Base-by-base conservation (phyloP, 2,113 vertebrate genomes). In the Stercorarius parasiticus region DNA sequence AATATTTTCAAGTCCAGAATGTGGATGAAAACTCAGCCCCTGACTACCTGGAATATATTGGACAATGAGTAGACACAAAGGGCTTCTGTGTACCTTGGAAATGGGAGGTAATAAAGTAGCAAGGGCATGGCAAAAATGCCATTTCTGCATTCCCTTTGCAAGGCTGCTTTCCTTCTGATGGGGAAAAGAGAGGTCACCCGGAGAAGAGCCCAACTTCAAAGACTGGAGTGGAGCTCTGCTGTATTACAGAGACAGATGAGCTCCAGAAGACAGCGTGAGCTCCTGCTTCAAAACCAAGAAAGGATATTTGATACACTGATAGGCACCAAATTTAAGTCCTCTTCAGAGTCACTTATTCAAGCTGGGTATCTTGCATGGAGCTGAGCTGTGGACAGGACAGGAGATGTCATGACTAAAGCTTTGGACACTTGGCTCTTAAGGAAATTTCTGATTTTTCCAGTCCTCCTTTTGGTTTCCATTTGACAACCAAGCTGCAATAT, bases 21-120 rank as follows among this genome's bases (percentile, higher is more conserved):
- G 29, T 74, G 62, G 62, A 84, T 93, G 88, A 81, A 96, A 96
- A 85, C 38, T 30, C 26, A 45, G 42, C 53, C 25, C 10, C 59
- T 70, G 93, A 50, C 15, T 62, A 26, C 36, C 73, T 95, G 82
- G 45, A 71, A 59, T 91, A 49, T 55, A 72, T 52, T 91, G 29
- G 87, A 97, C 96, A 85, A 86, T 45, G 21, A 86, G 30, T 85
- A 82, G 81, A 80, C 32, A 66, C n/a, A 90, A 45, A 87, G 61
- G n/a, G 50, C 87, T 89, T 96, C 78, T 95, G 32, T 79, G 17
- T 71, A 55, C 42, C 6, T 88, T 74, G 76, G 76, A 96, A 97
- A 84, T 67, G 43, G 42, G 81, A 88, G 72, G 73, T 82, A 18
- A 49, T 86, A 67, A 89, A 89, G 17, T 59, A 86, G 26, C 47